Evolutionary conservation across 2,797 vertebrate species (phyloP), one percentile per base, ranked within the genome.

Genomic region (Cryptoblepharus egeriae): DNA sequence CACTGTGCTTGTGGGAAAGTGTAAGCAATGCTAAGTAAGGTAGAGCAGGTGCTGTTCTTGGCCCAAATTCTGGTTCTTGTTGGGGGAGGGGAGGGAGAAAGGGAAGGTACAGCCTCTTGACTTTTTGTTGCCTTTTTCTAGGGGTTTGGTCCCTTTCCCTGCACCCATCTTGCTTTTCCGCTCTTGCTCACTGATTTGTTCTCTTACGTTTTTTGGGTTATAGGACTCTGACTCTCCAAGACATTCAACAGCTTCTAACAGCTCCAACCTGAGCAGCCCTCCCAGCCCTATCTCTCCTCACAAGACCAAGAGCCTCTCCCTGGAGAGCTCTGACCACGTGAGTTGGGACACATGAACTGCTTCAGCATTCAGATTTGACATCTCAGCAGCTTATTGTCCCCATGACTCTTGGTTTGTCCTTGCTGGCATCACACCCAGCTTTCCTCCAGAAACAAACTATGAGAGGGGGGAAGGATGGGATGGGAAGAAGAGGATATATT

Each of bases 231-330:
- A 99, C 91, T 99, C 98, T 67, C 98, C 98, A 0, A 96, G 98
- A 84, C 98, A 99, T 93, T 99, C 98, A 67, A 99, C 98, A 0
- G 98, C 98, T 83, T 99, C 98, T 15, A 99, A 99, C 96, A 99
- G 98, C 93, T 99, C 98, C 93, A 99, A 98, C 95, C 97, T 99
- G 96, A 99, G 98, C 97, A 99, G 98, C 94, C 98, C 98, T 4
- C 98, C 98, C 37, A 99, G 98, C 92, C 98, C 98, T 0, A 94
- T 97, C 82, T 99, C 98, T 71, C 98, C 98, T 77, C 98, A 98
- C 95, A 99, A 99, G 95, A 97, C 98, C 95, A 98, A 99, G 97
- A 98, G 97, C 92, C 97, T 99, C 90, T 98, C 98, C 58, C 91
- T 99, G 95, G 98, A 99, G 97, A 99, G 98, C 95, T 97, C 98